Evolutionary conservation across 2,113 vertebrate genomes (phyloP).

Genomic region (Tor tambroides): DNA sequence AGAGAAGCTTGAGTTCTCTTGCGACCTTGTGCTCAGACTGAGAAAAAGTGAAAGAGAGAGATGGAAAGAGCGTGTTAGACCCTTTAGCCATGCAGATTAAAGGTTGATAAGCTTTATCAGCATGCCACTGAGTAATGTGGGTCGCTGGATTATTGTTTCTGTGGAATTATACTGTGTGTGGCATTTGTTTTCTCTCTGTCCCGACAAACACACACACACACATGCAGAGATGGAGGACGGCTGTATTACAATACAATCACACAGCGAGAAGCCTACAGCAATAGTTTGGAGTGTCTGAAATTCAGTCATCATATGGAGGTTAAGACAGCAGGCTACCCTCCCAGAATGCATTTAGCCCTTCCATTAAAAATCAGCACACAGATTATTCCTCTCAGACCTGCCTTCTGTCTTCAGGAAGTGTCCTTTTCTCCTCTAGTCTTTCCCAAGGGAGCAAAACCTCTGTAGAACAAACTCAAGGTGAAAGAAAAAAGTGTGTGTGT

Average conservation of each 20-base stretch:
- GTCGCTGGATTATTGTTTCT: constrained; percentile 23
- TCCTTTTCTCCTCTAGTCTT: not conserved
- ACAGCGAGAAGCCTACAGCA: constrained; percentile 23
- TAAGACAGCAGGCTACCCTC: constrained; percentile 4
- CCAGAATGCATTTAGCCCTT: constrained; percentile 40
- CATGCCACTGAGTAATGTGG: constrained; percentile 29
- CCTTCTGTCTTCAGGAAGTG: constrained; percentile 11
- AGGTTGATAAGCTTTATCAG: constrained; percentile 46
- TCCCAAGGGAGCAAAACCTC: constrained; percentile 15
- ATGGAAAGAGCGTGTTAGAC: constrained; percentile 4
- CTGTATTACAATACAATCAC: constrained; percentile 34
- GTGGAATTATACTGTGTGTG: constrained; percentile 30
- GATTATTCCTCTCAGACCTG: constrained; percentile 34
- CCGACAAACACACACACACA: not conserved
- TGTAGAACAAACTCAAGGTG: constrained; percentile 36
- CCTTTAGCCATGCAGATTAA: constrained; percentile 40
- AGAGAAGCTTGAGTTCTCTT: constrained; percentile 17
- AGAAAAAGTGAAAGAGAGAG: not conserved
- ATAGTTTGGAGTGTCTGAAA: constrained; percentile 35
- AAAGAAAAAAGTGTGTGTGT: constrained; percentile 30
- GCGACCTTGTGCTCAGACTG: not conserved
- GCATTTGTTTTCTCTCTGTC: constrained; percentile 24
- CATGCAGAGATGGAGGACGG: not conserved
- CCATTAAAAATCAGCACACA: constrained; percentile 41
- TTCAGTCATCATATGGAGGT: constrained; percentile 30